phyloP scores from a whole-genome alignment of 2,888 invertebrate species.

The Oligia fasciuncula region DNA sequence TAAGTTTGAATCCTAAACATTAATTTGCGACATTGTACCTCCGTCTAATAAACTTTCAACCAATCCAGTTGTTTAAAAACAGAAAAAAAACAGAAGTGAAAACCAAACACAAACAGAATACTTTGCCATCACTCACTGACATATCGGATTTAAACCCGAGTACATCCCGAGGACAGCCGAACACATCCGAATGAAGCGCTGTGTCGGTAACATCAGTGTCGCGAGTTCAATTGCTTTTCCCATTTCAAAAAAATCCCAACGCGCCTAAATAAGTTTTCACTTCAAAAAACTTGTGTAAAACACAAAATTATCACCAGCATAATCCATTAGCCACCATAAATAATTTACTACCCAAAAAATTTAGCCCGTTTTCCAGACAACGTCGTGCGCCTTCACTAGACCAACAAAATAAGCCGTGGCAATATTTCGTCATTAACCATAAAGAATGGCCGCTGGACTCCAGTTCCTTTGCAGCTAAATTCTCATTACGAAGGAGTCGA shows the following conservation, averaged over 20 bases:
- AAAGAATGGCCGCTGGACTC: conserved; percentile 59
- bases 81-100: background rate
- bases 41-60: background rate
- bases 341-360: background rate
- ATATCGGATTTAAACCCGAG: too few species aligned
- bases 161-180: too few species aligned
- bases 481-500: conserved; percentile 58
- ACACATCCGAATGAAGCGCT: too few species aligned
- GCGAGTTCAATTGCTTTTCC: too few species aligned
- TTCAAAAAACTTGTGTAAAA: background rate
- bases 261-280: too few species aligned
- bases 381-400: conserved; percentile 21
- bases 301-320: background rate
- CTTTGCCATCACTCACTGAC: too few species aligned
- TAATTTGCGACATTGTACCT: background rate
- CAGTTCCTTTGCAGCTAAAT: conserved; percentile 59
- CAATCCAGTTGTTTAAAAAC: background rate
- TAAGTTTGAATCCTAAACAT: background rate
- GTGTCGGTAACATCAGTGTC: too few species aligned
- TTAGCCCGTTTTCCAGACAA: conserved; percentile 1
- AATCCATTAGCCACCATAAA: background rate
- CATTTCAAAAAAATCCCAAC: too few species aligned
- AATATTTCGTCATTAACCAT: conserved; percentile 74
- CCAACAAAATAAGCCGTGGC: conserved; percentile 65
- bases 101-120: too few species aligned